phyloP scores from a whole-genome alignment of 2,797 vertebrate species.

The Luscinia luscinia region DNA sequence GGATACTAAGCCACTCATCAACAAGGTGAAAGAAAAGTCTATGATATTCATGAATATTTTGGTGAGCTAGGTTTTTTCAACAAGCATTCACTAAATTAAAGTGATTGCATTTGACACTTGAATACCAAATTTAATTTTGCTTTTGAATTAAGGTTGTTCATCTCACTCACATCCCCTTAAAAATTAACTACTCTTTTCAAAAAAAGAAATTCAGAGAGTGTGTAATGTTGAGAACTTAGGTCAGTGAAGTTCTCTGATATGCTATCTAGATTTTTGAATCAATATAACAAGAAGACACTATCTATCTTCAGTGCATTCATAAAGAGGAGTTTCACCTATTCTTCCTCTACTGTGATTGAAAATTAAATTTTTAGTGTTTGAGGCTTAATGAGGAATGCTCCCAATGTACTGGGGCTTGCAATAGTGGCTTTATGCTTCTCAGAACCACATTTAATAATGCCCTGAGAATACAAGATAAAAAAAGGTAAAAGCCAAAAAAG shows the following conservation, averaged over 20 bases:
- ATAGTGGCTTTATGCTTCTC: not conserved
- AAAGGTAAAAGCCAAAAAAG: not conserved
- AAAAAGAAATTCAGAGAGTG: not conserved
- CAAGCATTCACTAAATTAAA: not conserved
- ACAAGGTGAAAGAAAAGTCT: slow-evolving; percentile 16
- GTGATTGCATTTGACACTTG: not conserved
- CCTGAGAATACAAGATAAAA: not conserved
- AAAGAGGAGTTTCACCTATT: not conserved
- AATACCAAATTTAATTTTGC: slow-evolving; percentile 43
- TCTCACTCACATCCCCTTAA: not conserved
- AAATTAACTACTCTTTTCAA: not conserved
- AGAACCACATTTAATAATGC: not conserved
- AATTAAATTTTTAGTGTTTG: not conserved
- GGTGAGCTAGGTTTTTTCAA: not conserved
- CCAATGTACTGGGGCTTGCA: not conserved
- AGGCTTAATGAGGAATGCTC: not conserved
- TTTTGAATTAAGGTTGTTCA: not conserved
- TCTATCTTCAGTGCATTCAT: not conserved
- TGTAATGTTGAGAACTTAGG: not conserved
- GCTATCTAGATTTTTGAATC: not conserved
- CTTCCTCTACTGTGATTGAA: not conserved
- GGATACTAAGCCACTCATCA: not conserved
- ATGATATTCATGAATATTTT: slow-evolving; percentile 18
- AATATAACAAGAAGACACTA: not conserved
- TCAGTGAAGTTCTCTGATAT: not conserved